Evolutionary conservation across 2,113 vertebrate species (phyloP).

Genomic region (Hemiscyllium ocellatum): DNA sequence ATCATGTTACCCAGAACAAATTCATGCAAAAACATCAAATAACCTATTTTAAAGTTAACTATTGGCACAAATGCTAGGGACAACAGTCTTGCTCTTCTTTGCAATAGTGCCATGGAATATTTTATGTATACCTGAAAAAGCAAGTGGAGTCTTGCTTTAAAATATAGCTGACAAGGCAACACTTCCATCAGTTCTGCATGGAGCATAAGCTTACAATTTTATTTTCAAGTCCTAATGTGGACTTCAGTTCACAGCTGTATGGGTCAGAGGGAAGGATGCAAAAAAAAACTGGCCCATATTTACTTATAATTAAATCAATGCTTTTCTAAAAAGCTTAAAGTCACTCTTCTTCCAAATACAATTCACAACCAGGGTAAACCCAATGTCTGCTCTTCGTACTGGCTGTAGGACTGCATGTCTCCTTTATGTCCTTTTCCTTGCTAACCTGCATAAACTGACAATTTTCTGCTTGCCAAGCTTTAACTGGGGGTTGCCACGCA

Average conservation of each 20-base stretch:
- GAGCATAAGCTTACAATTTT: neutral
- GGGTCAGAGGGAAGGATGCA: neutral
- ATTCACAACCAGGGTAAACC: too few relatives aligned
- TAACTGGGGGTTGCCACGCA: too few relatives aligned
- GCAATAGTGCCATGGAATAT: neutral
- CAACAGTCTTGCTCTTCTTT: neutral
- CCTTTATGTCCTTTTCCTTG: too few relatives aligned
- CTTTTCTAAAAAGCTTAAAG: too few relatives aligned
- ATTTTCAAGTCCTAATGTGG: neutral
- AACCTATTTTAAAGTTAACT: neutral
- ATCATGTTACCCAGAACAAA: neutral
- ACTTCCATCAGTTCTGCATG: neutral
- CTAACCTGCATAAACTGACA: too few relatives aligned
- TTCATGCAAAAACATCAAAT: neutral
- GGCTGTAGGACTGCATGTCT: too few relatives aligned
- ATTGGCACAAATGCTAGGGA: neutral
- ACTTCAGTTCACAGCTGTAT: neutral
- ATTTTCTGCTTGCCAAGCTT: too few relatives aligned
- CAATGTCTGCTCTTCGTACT: too few relatives aligned
- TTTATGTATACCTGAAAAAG: neutral
- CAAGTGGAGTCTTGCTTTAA: neutral
- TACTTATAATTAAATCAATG: too few relatives aligned
- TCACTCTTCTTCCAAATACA: too few relatives aligned
- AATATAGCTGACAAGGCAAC: neutral
- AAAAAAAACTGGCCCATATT: neutral